These are phyloP conservation scores for Drosophila incognita DNA, from an alignment of 2,888 invertebrate genomes.

Conservation along the genomic window DNA sequence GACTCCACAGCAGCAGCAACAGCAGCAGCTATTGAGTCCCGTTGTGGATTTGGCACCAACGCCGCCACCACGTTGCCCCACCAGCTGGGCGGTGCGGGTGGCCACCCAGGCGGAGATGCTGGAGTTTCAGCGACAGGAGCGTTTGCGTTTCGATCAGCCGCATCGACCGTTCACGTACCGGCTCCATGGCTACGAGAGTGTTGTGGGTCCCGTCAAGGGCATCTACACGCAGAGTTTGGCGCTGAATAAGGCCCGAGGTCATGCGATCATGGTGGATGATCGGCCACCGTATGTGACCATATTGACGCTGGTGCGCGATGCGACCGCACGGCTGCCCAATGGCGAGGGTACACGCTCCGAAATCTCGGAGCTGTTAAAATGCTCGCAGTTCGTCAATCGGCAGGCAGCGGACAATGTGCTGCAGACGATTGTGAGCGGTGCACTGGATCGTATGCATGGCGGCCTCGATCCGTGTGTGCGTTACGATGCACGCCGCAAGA, in stretches of 20 bases:
- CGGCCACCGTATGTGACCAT: constrained; percentile 96
- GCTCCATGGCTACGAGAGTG: constrained; percentile 93
- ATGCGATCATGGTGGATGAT: constrained; percentile 91
- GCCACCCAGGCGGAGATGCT: constrained; percentile 91
- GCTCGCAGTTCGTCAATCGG: constrained; percentile 88
- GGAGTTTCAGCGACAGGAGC: constrained; percentile 92
- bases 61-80: constrained; percentile 89
- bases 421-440: constrained; percentile 94
- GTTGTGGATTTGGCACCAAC: constrained; percentile 84
- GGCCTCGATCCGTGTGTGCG: constrained; percentile 96
- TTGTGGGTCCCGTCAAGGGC: constrained; percentile 93
- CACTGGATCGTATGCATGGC: constrained; percentile 94
- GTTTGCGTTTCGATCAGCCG: constrained; percentile 93
- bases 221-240: constrained; percentile 89
- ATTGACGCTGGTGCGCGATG: constrained; percentile 95
- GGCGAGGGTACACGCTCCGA: constrained; percentile 96
- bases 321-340: constrained; percentile 96
- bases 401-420: constrained; percentile 84
- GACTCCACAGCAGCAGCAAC: constrained; percentile 30
- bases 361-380: constrained; percentile 94
- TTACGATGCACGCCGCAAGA: constrained; percentile 95
- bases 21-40: constrained; percentile 18
- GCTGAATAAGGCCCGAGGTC: constrained; percentile 90
- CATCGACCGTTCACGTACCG: constrained; percentile 96
- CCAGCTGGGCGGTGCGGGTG: constrained; percentile 93